Conservation (phyloP, 2,888 invertebrate species). For the Drosophila prolongata region DNA sequence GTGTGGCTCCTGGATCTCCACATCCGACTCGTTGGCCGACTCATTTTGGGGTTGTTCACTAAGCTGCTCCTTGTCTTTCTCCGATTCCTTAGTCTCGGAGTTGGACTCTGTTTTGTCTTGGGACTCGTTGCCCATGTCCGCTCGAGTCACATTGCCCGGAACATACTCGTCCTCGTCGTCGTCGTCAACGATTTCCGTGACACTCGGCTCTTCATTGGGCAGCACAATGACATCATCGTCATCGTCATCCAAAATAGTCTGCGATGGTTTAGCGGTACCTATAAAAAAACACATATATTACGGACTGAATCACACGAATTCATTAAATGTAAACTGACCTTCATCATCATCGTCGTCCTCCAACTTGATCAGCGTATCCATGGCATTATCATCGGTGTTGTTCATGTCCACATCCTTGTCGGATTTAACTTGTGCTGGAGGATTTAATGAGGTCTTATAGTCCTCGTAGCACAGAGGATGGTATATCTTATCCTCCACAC, state of each 20-base stretch:
- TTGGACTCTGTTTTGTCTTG: conserved; percentile 28
- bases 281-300: not conserved
- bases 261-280: conserved; percentile 28
- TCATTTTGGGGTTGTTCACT: conserved; percentile 38
- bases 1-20: conserved; percentile 84
- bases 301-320: not conserved
- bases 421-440: conserved; percentile 56
- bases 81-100: conserved; percentile 13
- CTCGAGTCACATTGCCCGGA: conserved; percentile 62
- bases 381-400: conserved; percentile 81
- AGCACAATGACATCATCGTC: conserved; percentile 90
- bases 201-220: conserved; percentile 88
- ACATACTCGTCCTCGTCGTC: conserved; percentile 86
- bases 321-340: conserved; percentile 19
- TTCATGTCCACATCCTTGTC: conserved; percentile 58
- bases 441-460: conserved; percentile 86
- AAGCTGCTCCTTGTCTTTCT: conserved; percentile 15
- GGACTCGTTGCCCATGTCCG: conserved; percentile 24
- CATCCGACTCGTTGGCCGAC: conserved; percentile 82
- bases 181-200: conserved; percentile 85
- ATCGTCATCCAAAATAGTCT: conserved; percentile 82
- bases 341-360: conserved; percentile 73
- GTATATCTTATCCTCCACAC: conserved; percentile 91
- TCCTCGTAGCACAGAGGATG: conserved; percentile 97
- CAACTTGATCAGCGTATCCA: conserved; percentile 80